These are phyloP conservation scores for Drosophila greeni DNA, from an alignment of 2,888 invertebrate genomes.

Conservation along the genomic window DNA sequence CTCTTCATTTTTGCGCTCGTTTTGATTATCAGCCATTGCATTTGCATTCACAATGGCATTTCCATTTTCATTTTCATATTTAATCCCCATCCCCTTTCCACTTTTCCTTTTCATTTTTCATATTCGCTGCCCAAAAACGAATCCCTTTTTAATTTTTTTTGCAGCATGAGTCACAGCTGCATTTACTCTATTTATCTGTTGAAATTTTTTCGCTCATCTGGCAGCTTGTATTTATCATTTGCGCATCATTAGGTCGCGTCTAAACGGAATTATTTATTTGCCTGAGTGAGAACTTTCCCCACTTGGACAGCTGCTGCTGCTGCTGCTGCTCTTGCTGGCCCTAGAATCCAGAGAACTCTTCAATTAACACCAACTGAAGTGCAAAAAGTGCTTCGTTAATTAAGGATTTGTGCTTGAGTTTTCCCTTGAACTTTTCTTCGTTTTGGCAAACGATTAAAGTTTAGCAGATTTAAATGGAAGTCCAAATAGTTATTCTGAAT, in stretches of 20 bases:
- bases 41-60: slow-evolving; percentile 55
- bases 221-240: slow-evolving; percentile 68
- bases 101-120: slow-evolving; percentile 8
- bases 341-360: slow-evolving; percentile 15
- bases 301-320: slow-evolving; percentile 26
- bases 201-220: slow-evolving; percentile 40
- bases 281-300: slow-evolving; percentile 25
- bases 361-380: slow-evolving; percentile 25
- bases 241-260: slow-evolving; percentile 65
- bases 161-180: slow-evolving; percentile 51
- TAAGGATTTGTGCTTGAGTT: slow-evolving; percentile 9
- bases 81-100: not conserved
- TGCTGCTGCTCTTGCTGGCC: slow-evolving; percentile 20
- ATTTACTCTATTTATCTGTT: slow-evolving; percentile 18
- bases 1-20: slow-evolving; percentile 61
- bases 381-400: slow-evolving; percentile 14
- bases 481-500: not conserved
- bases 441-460: slow-evolving; percentile 8
- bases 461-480: not conserved
- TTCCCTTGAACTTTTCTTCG: not conserved
- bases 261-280: slow-evolving; percentile 56
- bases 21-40: slow-evolving; percentile 67
- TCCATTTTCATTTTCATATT: slow-evolving; percentile 1
- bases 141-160: slow-evolving; percentile 18
- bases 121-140: not conserved